Evolutionary conservation across 2,888 invertebrate species (phyloP).

Genomic region (Tortrix viridana): DNA sequence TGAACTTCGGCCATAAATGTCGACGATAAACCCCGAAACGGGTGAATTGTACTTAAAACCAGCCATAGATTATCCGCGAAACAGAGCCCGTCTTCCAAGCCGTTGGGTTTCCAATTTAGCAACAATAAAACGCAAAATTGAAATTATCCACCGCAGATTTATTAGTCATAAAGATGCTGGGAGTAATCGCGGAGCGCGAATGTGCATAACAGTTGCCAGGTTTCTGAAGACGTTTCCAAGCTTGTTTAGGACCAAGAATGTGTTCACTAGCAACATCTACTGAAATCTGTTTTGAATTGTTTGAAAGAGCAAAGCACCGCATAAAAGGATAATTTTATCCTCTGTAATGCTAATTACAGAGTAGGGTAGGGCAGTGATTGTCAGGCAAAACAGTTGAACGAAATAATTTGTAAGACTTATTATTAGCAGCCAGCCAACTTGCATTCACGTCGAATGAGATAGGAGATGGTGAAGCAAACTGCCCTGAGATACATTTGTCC

Average conservation of each 20-base stretch:
- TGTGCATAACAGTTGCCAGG: constrained; percentile 17
- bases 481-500: too few relatives aligned
- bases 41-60: constrained; percentile 34
- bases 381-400: too few relatives aligned
- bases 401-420: too few relatives aligned
- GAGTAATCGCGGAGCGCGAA: constrained; percentile 26
- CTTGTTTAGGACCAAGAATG: neutral
- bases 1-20: constrained; percentile 37
- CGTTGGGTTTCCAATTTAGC: constrained; percentile 38
- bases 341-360: too few relatives aligned
- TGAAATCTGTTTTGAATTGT: too few relatives aligned
- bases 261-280: too few relatives aligned
- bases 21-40: constrained; percentile 35
- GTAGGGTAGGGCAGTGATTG: too few relatives aligned
- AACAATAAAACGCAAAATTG: constrained; percentile 38
- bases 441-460: too few relatives aligned
- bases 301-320: too few relatives aligned
- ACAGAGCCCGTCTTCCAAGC: constrained; percentile 37
- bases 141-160: constrained; percentile 37
- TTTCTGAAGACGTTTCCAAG: neutral
- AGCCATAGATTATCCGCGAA: constrained; percentile 32
- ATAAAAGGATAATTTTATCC: too few relatives aligned
- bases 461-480: too few relatives aligned
- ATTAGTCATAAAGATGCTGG: constrained; percentile 34
- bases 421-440: too few relatives aligned